Base-by-base conservation (phyloP, 2,113 vertebrate genomes). In the Macaca nemestrina region DNA sequence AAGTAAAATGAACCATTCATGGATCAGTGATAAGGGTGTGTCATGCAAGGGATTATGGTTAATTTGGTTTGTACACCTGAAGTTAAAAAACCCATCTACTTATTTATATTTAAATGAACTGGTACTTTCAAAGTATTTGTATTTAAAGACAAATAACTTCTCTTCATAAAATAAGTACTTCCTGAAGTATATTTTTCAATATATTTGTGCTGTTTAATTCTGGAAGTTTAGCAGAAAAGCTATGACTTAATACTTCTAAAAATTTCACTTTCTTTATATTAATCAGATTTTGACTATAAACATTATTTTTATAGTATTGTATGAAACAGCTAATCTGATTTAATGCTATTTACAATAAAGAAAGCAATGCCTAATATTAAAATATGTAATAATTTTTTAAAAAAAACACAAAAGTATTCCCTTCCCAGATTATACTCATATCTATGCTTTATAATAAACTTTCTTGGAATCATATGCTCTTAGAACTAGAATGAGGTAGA, bases 51-150 rank as follows among this genome's bases (percentile, higher is more conserved):
- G 20, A 61, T 88, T 43, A n/a, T 94, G 57, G 82, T 52, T 45
- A 52, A 93, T 83, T 94, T 22, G 61, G 23, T 76, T 88, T 64
- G 2, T 92, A 10, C 30, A 68, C 14, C 40, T 57, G 64, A 55
- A 85, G 25, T 88, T 92, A 52, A 25, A 78, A 83, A 86, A 73
- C 32, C 18, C 22, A 30, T 76, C 10, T 87, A 43, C 4, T 45
- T 18, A 52, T 32, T 75, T 88, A 48, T 73, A 43, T 91, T 97
- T 93, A 92, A 91, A 72, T 78, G 11, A 90, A 67, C 55, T 52
- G 7, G 2, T 86, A 4, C 88, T 82, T 86, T 40, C 8, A 67
- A 89, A n/a, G 25, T 80, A 55, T 72, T 81, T 95, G 14, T 52
- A 76, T 32, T 90, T 84, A 70, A 86, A 91, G 23, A 73, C 35